These are phyloP conservation scores for Lithophane ornitopus DNA, from an alignment of 2,888 invertebrate genomes.

Conservation along the genomic window DNA sequence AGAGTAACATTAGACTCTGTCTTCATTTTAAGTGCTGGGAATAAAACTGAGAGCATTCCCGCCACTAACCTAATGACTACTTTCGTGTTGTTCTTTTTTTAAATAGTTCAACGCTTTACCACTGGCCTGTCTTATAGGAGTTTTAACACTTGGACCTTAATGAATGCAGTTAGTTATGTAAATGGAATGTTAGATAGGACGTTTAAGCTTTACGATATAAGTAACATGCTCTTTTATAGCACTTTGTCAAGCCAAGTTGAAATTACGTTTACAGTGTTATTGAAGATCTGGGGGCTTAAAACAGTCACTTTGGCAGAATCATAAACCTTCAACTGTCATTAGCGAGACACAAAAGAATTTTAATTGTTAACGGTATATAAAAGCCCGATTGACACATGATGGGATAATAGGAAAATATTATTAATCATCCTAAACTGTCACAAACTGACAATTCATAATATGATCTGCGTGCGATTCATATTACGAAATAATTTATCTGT, in stretches of 20 bases:
- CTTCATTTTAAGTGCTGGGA: conserved; percentile 58
- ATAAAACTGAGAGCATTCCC: conserved; percentile 55
- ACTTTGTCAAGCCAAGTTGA: background rate
- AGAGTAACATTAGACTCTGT: conserved; percentile 46
- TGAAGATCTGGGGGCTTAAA: too few species aligned
- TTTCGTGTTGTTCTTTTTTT: conserved; percentile 39
- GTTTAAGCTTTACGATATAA: background rate
- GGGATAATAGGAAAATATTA: too few species aligned
- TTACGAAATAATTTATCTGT: too few species aligned
- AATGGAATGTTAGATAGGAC: conserved; percentile 12
- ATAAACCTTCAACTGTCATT: too few species aligned
- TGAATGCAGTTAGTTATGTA: conserved; percentile 9
- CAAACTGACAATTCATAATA: too few species aligned
- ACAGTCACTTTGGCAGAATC: too few species aligned
- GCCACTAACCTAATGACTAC: conserved; percentile 54
- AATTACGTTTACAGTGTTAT: background rate
- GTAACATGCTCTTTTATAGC: background rate
- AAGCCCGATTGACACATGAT: too few species aligned
- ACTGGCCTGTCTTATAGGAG: conserved; percentile 16
- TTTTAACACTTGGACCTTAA: conserved; percentile 16
- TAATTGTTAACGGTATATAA: too few species aligned
- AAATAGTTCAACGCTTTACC: conserved; percentile 30
- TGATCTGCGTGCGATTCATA: too few species aligned
- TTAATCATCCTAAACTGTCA: too few species aligned
- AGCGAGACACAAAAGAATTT: too few species aligned